Base-by-base conservation (phyloP, 2,888 invertebrate genomes). In the Willowsia nigromaculata region DNA sequence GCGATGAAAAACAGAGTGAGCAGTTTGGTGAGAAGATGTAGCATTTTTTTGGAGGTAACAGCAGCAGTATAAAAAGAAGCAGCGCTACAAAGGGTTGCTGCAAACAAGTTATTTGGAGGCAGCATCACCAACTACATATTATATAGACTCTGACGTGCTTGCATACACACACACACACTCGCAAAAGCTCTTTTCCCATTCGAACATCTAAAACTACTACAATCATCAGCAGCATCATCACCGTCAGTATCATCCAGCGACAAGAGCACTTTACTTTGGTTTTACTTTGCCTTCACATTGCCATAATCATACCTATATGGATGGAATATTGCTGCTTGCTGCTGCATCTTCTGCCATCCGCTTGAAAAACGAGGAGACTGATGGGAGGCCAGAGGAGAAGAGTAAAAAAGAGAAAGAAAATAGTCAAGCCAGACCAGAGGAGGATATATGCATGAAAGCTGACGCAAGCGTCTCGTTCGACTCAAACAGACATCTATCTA, bases 401-500 rank as follows among this genome's bases (percentile, higher is more conserved):
- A 30, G n/a, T 11, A 53, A 83, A 43, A 71, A 83, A 43, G 47
- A 71, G 6, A 30, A 62, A 81, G 25, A 81, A 40, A 40, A 30
- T 27, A 53, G n/a, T n/a, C n/a, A n/a, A n/a, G n/a, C 18, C 53
- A 68, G 25, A 13, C 85, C 56, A n/a, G n/a, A n/a, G 30, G 37
- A 82, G 53, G 68, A 68, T 68, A n/a, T n/a, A 85, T 85, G 85
- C 59, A 62, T 65, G 68, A 47, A 80, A 76, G 83, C 83, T 86
- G 83, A 90, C 86, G 90, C 90, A 90, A 90, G 90, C 90, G 90
- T 90, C 85, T 83, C 76, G 47, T 86, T 68, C 85, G 65, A 83
- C 83, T 74, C 53, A 37, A 78, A 68, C 62, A 85, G 76, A 80
- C 80, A 86, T 80, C 80, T 86, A 62, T 80, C 65, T 80, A 78